Conservation (phyloP, 2,797 vertebrate species). For the Netta rufina region DNA sequence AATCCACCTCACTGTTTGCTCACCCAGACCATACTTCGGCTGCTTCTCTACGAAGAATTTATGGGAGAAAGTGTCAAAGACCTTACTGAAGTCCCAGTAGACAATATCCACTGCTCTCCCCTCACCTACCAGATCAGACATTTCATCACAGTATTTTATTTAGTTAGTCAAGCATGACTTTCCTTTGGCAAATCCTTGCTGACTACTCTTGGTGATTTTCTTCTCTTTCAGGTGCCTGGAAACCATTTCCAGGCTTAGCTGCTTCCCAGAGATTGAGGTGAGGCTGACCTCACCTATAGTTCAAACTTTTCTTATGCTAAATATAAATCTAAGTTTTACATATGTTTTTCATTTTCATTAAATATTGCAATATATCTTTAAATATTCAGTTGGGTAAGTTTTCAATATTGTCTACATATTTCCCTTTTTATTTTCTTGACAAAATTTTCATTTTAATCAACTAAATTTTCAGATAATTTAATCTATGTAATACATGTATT, state of each 20-base stretch:
- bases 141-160: not conserved
- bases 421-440: not conserved
- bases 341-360: not conserved
- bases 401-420: not conserved
- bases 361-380: not conserved
- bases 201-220: not conserved
- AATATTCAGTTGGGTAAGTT: not conserved
- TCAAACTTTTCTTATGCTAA: not conserved
- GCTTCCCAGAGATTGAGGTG: not conserved
- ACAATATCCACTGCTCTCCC: not conserved
- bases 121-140: not conserved
- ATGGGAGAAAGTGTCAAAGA: not conserved
- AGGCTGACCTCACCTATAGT: not conserved
- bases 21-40: not conserved
- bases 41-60: not conserved
- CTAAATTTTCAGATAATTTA: not conserved
- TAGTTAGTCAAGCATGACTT: not conserved
- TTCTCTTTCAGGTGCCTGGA: no score
- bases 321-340: not conserved
- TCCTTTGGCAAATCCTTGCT: not conserved
- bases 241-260: no score
- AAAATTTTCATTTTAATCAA: not conserved
- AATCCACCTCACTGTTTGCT: not conserved
- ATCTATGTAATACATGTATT: not conserved
- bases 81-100: not conserved